phyloP scores from a whole-genome alignment of 2,888 invertebrate genomes.

The Drosophila subsilvestris region DNA sequence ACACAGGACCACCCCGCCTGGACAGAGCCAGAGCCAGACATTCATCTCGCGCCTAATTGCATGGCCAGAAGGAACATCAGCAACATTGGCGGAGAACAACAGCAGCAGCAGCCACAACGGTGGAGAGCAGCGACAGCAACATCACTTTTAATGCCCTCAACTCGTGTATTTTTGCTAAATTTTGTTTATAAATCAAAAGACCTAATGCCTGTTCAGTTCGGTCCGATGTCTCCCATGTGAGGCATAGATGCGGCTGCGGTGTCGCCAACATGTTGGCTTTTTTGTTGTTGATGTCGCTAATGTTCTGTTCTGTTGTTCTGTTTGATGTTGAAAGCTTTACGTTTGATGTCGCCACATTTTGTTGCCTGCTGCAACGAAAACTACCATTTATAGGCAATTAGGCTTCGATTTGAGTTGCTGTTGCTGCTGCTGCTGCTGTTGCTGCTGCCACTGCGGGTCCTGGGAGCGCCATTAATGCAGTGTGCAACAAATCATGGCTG shows the following conservation, averaged over 20 bases:
- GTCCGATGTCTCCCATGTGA: conserved; percentile 1
- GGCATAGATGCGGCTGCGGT: conserved; percentile 33
- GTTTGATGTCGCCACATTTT: conserved; percentile 78
- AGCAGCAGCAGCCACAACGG: conserved; percentile 19
- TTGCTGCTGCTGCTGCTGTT: conserved; percentile 40
- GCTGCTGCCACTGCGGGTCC: conserved; percentile 43
- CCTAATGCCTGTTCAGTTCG: conserved; percentile 46
- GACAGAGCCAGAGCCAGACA: conserved; percentile 33
- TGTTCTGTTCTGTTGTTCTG: conserved; percentile 25
- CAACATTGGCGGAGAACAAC: conserved; percentile 45
- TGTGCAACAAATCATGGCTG: conserved; percentile 79
- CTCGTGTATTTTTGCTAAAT: conserved; percentile 63
- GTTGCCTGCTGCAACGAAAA: conserved; percentile 56
- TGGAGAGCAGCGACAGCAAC: conserved; percentile 34
- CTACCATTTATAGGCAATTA: conserved; percentile 81
- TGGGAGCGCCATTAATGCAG: conserved; percentile 73
- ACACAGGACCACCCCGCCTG: conserved; percentile 71
- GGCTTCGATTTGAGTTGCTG: conserved; percentile 68
- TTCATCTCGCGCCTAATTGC: conserved; percentile 67
- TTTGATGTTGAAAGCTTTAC: conserved; percentile 67
- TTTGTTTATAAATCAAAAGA: conserved; percentile 81
- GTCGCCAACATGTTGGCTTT: conserved; percentile 36
- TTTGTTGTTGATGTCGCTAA: conserved; percentile 21
- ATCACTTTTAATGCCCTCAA: conserved; percentile 58
- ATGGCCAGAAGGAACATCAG: conserved; percentile 52